Evolutionary conservation across 2,113 vertebrate species (phyloP), one percentile per base, ranked within the genome.

Genomic region (Zosterops japonicus): DNA sequence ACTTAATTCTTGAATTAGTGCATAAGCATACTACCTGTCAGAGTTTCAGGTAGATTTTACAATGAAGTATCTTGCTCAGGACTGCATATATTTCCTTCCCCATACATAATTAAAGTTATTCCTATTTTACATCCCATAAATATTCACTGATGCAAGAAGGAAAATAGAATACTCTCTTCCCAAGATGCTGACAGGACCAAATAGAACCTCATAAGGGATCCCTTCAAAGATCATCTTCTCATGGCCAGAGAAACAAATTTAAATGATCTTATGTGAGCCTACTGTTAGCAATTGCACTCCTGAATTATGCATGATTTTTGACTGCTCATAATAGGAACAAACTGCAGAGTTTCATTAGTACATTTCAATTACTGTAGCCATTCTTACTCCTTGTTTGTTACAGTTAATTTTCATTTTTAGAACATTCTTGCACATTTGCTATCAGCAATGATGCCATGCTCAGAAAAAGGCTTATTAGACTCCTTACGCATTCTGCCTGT

Each of bases 101-200:
- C 87, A 96, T 95, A 74, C 79, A 97, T 94, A 95, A 97, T 97
- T 97, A 93, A 97, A 96, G 60, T 68, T 49, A 67, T 83, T 95
- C 47, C 75, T 94, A 87, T 89, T 96, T 85, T 94, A 75, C 74
- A 80, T 82, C 3, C 70, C 79, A 95, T 96, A 95, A 96, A 92
- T 95, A 97, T 89, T 94, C 91, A 96, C 63, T 52, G 67, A 68
- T 92, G 44, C 44, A 96, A 93, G 72, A 91, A 12, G 42, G 68
- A 83, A 93, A 92, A 84, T 16, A 83, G 88, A 95, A 95, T 47
- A 42, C 47, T 75, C 33, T 93, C 28, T 52, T 93, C 80, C 86
- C 77, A 68, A 80, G 86, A 92, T 70, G 63, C 74, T 90, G 36
- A 81, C 8, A 9, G 91, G 61, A 83, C 56, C 59, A 70, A 86